These are phyloP conservation scores for Ornithoptera alexandrae DNA, from an alignment of 2,888 invertebrate species.

Conservation along the genomic window DNA sequence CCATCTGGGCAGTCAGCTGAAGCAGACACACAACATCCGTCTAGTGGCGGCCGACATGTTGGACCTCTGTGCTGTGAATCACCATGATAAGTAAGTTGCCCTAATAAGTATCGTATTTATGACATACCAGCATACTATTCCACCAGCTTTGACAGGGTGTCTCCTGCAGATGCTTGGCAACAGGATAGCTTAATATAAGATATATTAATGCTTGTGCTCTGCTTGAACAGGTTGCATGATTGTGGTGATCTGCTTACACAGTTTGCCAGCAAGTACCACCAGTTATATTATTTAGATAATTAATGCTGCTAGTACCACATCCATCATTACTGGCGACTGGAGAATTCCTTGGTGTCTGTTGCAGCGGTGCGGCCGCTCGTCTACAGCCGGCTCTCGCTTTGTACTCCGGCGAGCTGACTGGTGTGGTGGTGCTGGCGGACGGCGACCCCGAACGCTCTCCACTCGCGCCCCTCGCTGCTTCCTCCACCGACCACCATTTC, in stretches of 20 bases:
- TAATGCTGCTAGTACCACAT: too few species aligned
- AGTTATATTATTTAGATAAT: too few species aligned
- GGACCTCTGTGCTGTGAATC: slow-evolving; percentile 53
- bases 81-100: slow-evolving; percentile 47
- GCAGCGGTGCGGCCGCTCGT: slow-evolving; percentile 84
- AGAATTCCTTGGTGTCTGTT: not conserved
- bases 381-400: slow-evolving; percentile 96
- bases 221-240: too few species aligned
- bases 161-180: too few species aligned
- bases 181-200: too few species aligned
- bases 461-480: slow-evolving; percentile 78
- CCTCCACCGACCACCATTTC: slow-evolving; percentile 95
- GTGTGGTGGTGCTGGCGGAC: slow-evolving; percentile 86
- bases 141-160: too few species aligned
- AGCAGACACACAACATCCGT: slow-evolving; percentile 98
- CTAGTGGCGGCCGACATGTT: slow-evolving; percentile 92
- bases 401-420: slow-evolving; percentile 95
- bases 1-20: slow-evolving; percentile 97
- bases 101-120: not conserved
- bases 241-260: too few species aligned
- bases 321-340: too few species aligned
- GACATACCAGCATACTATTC: too few species aligned
- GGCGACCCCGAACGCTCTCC: slow-evolving; percentile 73
- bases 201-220: too few species aligned
- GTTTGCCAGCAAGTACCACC: too few species aligned